Base-by-base conservation (phyloP, 2,888 invertebrate genomes). In the Carterocephalus palaemon region DNA sequence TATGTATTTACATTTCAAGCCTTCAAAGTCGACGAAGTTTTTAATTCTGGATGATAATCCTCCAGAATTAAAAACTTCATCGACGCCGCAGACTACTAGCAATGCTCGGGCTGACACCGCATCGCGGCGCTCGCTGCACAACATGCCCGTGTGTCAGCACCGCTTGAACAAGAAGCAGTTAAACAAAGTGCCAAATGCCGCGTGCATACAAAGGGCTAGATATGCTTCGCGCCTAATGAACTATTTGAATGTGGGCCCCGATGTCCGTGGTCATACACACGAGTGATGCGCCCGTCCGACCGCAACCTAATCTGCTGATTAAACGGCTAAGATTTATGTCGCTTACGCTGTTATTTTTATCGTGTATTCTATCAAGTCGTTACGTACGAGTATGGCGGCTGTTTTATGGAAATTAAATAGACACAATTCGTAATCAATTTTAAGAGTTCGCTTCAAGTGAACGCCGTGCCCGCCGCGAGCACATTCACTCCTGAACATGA, bases 191-290 rank as follows among this genome's bases (percentile, higher is more conserved):
- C 64, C 54, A 57, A 66, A 75, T 78, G 65, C 55, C 59, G 52
- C 62, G 57, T 64, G 83, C 82, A 82, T 83, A 82, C 69, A 78
- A 79, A 84, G 68, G 69, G 73, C 64, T 61, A 57, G 46, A 71
- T 71, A 65, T 71, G 70, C 72, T 71, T 66, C 61, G 59, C 59
- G 65, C 57, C 70, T 85, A 85, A 85, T 84, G 76, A 83, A 77
- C 83, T 71, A 85, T 85, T 84, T 83, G 80, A 84, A 85, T 85
- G 83, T 82, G 74, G 75, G 70, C 69, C 78, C 76, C 71, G 82
- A 75, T 76, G 78, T 73, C 64, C 60, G 67, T 67, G 67, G 62
- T 73, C 76, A 73, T 76, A 83, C 80, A 83, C 80, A 81, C 73
- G 78, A 76, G 76, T 75, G 78, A 78, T 78, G 58, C 56, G 59